Conservation (phyloP, 2,113 vertebrate genomes). For the Proterorhinus semilunaris region DNA sequence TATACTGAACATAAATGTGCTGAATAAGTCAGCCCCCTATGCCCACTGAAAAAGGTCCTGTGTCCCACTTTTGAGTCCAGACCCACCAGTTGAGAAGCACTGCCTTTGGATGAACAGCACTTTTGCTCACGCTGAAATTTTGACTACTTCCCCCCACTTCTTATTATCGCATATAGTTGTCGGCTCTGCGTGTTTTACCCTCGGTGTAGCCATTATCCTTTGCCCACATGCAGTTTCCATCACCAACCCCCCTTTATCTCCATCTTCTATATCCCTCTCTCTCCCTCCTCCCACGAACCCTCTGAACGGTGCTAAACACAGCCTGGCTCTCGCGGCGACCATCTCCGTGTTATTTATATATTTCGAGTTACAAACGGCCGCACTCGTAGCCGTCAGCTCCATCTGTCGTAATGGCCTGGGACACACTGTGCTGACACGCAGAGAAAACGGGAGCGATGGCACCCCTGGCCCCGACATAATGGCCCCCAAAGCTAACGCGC, state of each 20-base stretch:
- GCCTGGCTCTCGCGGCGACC: constrained; percentile 33
- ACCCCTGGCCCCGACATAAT: not conserved
- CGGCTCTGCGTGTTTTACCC: too few relatives aligned
- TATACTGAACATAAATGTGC: too few relatives aligned
- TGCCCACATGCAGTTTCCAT: constrained; percentile 5
- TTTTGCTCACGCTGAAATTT: too few relatives aligned
- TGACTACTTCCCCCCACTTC: too few relatives aligned
- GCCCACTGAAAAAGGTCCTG: too few relatives aligned
- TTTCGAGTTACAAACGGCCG: constrained; percentile 38
- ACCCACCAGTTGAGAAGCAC: too few relatives aligned
- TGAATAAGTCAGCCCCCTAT: too few relatives aligned
- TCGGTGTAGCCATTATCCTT: constrained; percentile 24
- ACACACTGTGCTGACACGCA: constrained; percentile 24
- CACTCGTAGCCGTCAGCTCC: constrained; percentile 24
- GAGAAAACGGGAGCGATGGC: not conserved
- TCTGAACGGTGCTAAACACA: constrained; percentile 39
- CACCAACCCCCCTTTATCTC: not conserved
- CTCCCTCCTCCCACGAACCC: constrained; percentile 2
- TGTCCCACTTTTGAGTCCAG: too few relatives aligned
- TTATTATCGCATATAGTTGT: too few relatives aligned
- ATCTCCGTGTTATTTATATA: constrained; percentile 29
- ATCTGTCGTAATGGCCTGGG: constrained; percentile 54
- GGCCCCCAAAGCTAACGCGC: not conserved
- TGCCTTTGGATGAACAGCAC: too few relatives aligned
- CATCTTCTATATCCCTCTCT: constrained; percentile 10